A percentile compares a stretch with the other conserved stretches of the same genome.
phyloP scores from a whole-genome alignment of 2,888 invertebrate species.

The Coleophora flavipennella region DNA sequence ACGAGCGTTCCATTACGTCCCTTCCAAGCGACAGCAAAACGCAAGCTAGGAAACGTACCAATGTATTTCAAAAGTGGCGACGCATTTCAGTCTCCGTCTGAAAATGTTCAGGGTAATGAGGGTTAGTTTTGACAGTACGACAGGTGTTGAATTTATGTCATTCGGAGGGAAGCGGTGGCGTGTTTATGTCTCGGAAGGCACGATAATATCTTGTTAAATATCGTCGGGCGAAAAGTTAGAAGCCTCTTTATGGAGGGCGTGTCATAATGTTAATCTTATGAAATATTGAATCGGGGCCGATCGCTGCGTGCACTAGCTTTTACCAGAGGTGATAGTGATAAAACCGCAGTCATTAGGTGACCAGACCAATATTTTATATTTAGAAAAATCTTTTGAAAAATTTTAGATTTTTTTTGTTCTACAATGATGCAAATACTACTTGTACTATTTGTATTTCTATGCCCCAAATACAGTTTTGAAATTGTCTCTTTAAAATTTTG shows the following conservation, averaged over 20 bases:
- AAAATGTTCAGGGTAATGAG: slow-evolving; percentile 12
- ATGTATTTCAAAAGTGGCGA: neutral
- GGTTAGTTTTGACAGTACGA: slow-evolving; percentile 38
- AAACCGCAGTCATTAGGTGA: no score
- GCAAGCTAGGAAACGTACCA: neutral
- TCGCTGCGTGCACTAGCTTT: no score
- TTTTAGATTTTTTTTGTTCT: no score
- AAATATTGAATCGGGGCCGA: slow-evolving; percentile 37
- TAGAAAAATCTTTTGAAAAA: no score
- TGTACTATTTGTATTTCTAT: no score
- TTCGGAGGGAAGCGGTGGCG: slow-evolving; percentile 33
- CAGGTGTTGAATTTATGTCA: slow-evolving; percentile 57
- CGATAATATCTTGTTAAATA: slow-evolving; percentile 28
- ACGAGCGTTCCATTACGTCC: neutral
- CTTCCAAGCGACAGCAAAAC: neutral
- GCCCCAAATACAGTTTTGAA: no score
- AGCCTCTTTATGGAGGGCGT: slow-evolving; percentile 29
- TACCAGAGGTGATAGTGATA: no score
- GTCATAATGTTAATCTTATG: slow-evolving; percentile 37
- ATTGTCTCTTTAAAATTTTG: no score
- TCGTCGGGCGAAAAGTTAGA: slow-evolving; percentile 16
- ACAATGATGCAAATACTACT: no score
- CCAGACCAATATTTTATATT: no score
- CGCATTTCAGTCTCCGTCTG: slow-evolving; percentile 1
- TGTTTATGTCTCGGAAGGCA: slow-evolving; percentile 28